phyloP scores from a whole-genome alignment of 2,797 vertebrate genomes.

The Cuniculus paca region DNA sequence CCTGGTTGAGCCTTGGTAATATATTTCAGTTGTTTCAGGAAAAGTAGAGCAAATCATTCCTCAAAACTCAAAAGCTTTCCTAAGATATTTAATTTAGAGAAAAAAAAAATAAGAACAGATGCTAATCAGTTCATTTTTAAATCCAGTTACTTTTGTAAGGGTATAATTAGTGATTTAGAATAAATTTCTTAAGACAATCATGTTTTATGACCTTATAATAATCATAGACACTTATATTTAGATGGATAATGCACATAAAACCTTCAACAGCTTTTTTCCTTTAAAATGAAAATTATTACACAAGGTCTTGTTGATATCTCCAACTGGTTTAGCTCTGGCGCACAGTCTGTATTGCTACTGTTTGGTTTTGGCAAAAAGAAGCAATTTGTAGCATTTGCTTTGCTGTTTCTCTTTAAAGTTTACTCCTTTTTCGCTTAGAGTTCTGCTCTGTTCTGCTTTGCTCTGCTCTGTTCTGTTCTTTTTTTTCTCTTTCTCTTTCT shows the following conservation, averaged over 20 bases:
- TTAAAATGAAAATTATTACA: background rate
- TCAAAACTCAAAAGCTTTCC: background rate
- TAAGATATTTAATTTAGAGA: background rate
- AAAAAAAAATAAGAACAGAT: constrained; percentile 46
- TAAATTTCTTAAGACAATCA: background rate
- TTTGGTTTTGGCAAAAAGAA: background rate
- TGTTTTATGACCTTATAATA: constrained; percentile 51
- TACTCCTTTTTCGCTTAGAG: background rate
- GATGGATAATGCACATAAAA: background rate
- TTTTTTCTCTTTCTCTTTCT: too few species aligned
- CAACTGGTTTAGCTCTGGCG: background rate
- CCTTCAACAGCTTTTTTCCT: background rate
- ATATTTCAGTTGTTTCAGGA: constrained; percentile 59
- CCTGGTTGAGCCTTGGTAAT: constrained; percentile 65
- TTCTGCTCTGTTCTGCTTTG: too few species aligned
- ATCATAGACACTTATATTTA: constrained; percentile 21
- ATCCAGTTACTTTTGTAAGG: background rate
- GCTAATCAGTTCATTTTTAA: constrained; percentile 10
- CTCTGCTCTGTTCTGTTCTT: too few species aligned
- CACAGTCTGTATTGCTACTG: background rate
- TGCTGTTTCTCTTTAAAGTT: constrained; percentile 44
- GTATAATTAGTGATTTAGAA: background rate
- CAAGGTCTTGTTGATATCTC: background rate
- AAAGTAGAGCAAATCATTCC: background rate
- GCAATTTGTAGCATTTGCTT: constrained; percentile 24